Base-by-base conservation (phyloP, 2,797 vertebrate genomes). In the Remorina albescens region DNA sequence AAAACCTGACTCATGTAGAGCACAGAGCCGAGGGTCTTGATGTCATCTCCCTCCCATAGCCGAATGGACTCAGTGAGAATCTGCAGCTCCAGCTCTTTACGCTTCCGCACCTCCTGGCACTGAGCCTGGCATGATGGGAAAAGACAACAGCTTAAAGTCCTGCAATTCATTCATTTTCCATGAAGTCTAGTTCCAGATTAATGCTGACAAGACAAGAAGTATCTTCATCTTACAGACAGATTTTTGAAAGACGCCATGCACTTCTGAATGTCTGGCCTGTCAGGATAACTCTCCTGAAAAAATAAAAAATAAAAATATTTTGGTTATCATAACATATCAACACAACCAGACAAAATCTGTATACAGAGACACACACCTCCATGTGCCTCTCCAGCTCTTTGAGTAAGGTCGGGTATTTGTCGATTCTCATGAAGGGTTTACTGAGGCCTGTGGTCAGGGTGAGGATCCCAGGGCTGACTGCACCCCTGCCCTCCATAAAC, bases 341-440 rank as follows among this genome's bases (percentile, higher is more conserved):
- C 4, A 5, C 9, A 26, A 47, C 11, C 0, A 5, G 12, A 58
- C 18, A 8, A 13, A 16, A 59, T 21, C 21, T 41, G 25, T 18
- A 26, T 28, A 9, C 39, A 39, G 11, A 39, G 18, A 60, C 42
- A 80, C 82, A 57, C 58, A 98, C 98, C 97, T 99, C 98, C 96
- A 99, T 98, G 91, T 99, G 98, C 70, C 98, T 94, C 91, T 99
- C 98, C 82, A 99, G 96, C 86, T 99, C 98, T 93, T 98, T 98
- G 77, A 99, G 96, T 87, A 99, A 91, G 0, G 94, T 97, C 39
- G 98, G 97, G 89, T 99, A 99, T 91, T 97, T 99, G 91, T 99
- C 98, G 76, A 99, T 95, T 82, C 98, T 96, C 96, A 99, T 97
- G 81, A 99, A 99, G 21, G 98, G 97, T 92, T 97, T 99, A 94